Percentiles rank a stretch among this genome's conserved stretches.
Conservation (phyloP, 2,888 invertebrate species). For the Cephus rjabovi region DNA sequence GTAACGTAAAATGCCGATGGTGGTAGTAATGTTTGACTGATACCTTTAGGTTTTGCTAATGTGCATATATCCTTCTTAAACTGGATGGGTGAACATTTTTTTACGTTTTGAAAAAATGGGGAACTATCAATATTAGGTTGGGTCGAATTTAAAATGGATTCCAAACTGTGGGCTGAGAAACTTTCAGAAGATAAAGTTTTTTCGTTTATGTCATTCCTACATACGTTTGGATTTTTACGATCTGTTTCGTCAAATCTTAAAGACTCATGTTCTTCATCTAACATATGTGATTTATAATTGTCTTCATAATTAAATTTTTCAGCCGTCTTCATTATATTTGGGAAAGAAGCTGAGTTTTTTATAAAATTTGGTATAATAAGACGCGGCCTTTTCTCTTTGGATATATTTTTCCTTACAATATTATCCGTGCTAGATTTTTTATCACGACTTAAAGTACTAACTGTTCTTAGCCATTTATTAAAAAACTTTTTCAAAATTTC, state of each 20-base stretch:
- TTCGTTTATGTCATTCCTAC: neutral
- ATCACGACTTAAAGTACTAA: neutral
- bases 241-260: neutral
- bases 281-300: neutral
- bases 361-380: neutral
- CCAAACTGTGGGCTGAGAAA: neutral
- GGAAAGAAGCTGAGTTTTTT: neutral
- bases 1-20: conserved; percentile 15
- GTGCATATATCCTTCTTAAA: neutral
- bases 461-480: conserved; percentile 28
- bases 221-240: neutral
- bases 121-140: neutral
- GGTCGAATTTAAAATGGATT: neutral
- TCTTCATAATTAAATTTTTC: neutral
- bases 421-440: neutral
- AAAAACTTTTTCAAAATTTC: conserved; percentile 37
- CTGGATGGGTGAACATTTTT: neutral
- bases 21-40: conserved; percentile 6
- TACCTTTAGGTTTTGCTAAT: neutral
- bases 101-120: neutral
- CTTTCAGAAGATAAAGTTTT: neutral
- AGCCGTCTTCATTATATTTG: neutral
- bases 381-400: neutral
- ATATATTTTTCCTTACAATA: neutral
- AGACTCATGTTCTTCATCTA: neutral